Base-by-base conservation (phyloP, 2,888 invertebrate species). In the Crematogaster levior region DNA sequence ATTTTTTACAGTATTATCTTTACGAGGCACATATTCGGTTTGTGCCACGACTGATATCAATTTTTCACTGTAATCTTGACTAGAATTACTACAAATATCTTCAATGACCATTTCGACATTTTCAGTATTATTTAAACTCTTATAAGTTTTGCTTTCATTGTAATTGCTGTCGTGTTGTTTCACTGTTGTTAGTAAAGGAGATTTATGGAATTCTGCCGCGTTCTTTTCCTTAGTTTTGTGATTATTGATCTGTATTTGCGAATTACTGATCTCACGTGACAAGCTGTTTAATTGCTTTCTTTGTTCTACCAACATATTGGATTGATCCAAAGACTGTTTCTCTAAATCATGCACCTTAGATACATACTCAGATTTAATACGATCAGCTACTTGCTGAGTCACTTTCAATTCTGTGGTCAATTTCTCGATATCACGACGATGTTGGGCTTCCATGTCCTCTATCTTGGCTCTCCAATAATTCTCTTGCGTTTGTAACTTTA, bases 381-480 rank as follows among this genome's bases (percentile, higher is more conserved):
- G 87, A 46, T 90, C 84, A 0, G 92, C 88, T 7, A 92, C 81
- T 79, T 92, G 90, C 81, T 93, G 93, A 0, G 92, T 93, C 7
- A 88, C 34, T 86, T 92, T 93, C 12, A 94, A 84, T 81, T 94
- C 93, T 5, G 74, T 75, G 9, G 89, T 91, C 6, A 94, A 84
- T 79, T 90, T 92, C 30, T 94, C 93, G 3, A 94, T 92, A 72
- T 94, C 94, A 9, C 82, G 84, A 9, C 84, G 90, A 85, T 94
- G 93, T 24, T 93, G 92, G 12, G 61, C 81, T 81, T 94, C 94
- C 30, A 94, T 61, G 21, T 92, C 89, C 40, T 93, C 92, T n/a
- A 94, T 90, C 83, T 93, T 93, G 0, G 90, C 86, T 82, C 89
- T 92, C 94, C 94, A 94, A 83, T 91, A 91, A 68, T 91, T 86